A percentile compares a stretch with the other conserved stretches of the same genome.
Conservation (phyloP, 2,888 invertebrate genomes). For the Eilema sororculum region DNA sequence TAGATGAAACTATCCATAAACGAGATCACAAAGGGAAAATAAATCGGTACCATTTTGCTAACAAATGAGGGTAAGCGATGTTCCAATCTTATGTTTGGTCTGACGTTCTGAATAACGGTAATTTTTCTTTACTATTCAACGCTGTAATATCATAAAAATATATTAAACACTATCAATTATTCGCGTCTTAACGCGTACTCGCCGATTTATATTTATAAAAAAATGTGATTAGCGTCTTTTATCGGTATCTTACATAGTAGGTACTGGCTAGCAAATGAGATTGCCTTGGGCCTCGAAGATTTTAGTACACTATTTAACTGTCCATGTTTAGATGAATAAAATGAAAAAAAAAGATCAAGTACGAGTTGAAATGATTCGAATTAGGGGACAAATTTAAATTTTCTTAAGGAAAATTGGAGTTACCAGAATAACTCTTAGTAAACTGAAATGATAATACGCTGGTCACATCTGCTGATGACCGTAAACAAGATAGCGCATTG, state of each 20-base stretch:
- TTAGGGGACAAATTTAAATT: not conserved
- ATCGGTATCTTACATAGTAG: not conserved
- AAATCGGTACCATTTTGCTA: conserved; percentile 73
- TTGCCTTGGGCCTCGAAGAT: not conserved
- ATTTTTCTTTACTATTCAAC: conserved; percentile 55
- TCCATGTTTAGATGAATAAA: too few species aligned
- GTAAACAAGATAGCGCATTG: too few species aligned
- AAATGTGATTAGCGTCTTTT: not conserved
- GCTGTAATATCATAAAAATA: conserved; percentile 47
- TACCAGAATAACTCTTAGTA: not conserved
- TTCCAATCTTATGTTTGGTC: conserved; percentile 68
- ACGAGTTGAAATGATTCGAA: not conserved
- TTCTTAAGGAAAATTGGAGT: not conserved
- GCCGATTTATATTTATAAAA: not conserved
- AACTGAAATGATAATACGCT: not conserved
- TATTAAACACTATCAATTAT: conserved; percentile 31
- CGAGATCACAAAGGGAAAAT: conserved; percentile 68
- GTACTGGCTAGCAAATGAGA: not conserved
- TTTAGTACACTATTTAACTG: too few species aligned
- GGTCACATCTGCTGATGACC: not conserved
- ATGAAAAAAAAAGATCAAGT: not conserved
- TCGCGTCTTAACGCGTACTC: not conserved
- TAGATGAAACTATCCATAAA: conserved; percentile 68
- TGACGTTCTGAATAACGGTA: conserved; percentile 58
- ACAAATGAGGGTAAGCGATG: conserved; percentile 72